Conservation (phyloP, 1,140 invertebrate genomes). For the Lerema accius region DNA sequence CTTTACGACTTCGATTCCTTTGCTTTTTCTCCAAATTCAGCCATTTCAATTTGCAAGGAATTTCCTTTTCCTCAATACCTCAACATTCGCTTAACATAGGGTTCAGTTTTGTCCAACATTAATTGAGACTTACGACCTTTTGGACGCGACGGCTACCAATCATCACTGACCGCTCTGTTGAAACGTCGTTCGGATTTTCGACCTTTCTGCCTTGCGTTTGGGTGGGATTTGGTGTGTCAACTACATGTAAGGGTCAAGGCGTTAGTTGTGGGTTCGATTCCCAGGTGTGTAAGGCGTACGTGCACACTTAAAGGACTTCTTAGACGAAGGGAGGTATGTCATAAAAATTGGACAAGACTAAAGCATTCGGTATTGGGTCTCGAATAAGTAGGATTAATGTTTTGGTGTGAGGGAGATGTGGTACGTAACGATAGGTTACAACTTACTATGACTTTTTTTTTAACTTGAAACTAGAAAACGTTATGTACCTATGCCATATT, state of each 20-base stretch:
- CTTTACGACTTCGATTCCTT: constrained; percentile 73
- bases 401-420: no score
- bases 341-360: constrained; percentile 71
- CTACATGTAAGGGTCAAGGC: constrained; percentile 63
- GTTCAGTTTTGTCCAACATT: constrained; percentile 39
- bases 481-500: no score
- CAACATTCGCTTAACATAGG: constrained; percentile 22
- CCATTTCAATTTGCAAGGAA: constrained; percentile 75
- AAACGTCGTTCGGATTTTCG: constrained; percentile 32
- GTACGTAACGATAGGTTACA: no score
- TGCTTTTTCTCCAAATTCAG: constrained; percentile 53
- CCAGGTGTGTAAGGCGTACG: constrained; percentile 76
- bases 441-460: no score
- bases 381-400: constrained; percentile 12
- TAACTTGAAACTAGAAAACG: no score
- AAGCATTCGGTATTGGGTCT: constrained; percentile 9
- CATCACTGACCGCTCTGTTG: constrained; percentile 66
- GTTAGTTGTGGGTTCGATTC: constrained; percentile 78
- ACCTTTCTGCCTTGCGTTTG: constrained; percentile 29
- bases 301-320: constrained; percentile 75
- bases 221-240: constrained; percentile 43
- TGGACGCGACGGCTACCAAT: constrained; percentile 49
- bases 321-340: constrained; percentile 77
- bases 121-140: constrained; percentile 48
- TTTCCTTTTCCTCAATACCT: constrained; percentile 28